Base-by-base conservation (phyloP, 2,888 invertebrate genomes). In the Drosophila picticornis region DNA sequence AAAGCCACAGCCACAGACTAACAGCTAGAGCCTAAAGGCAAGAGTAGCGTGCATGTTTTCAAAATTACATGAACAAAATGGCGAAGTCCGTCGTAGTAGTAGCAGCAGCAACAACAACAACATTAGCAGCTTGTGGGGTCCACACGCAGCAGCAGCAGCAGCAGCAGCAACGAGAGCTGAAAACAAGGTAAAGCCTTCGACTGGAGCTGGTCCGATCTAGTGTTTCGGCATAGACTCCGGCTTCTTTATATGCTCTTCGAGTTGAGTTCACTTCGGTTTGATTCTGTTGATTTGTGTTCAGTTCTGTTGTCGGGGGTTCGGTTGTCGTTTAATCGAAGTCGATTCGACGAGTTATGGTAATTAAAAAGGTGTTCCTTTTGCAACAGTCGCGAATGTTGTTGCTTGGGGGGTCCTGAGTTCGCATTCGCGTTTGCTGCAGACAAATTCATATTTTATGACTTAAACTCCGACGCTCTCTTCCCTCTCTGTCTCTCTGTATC, bases 321-420 rank as follows among this genome's bases (percentile, higher is more conserved):
- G 57, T 79, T 80, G 90, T 84, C 88, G 84, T 77, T 87, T 85
- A 90, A 85, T 88, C 85, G 85, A 90, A 84, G 84, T 79, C 84
- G 70, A 84, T 87, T 53, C 83, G 86, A 90, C 90, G 78, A 90
- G 90, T 91, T 91, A 91, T 91, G 90, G 84, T 91, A 91, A 91
- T 91, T 91, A 91, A 91, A 91, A 91, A 91, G 91, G 91, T 91
- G 91, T 91, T 90, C 90, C 81, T 83, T 83, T 66, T 77, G 83
- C 85, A 77, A 75, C 81, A 77, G 69, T 72, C 80, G 74, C 75
- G 62, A 68, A 67, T 55, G 48, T 58, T 71, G 57, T 72, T 64
- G 78, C 71, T 55, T 80, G 81, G 81, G 82, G 66, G 81, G 75
- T 68, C 71, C 48, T 43, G 40, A 22, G 38, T 31, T 57, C 70